Percentiles rank a stretch among this genome's conserved stretches.
Conservation (phyloP, 2,888 invertebrate species). For the Incurvaria masculella region DNA sequence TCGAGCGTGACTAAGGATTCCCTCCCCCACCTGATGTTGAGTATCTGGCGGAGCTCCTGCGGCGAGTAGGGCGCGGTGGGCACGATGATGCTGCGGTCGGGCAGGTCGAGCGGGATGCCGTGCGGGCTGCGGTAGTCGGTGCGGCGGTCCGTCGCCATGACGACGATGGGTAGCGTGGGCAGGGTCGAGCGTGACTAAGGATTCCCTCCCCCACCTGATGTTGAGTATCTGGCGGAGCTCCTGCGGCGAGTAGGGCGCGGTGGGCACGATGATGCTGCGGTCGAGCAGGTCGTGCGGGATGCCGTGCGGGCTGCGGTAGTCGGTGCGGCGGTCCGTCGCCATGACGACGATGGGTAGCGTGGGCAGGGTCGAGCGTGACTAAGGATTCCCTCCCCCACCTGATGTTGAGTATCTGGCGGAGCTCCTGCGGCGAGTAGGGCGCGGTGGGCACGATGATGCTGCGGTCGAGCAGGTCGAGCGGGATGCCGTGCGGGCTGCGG, state of each 20-base stretch:
- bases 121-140: conserved; percentile 94
- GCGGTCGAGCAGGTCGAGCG: conserved; percentile 92
- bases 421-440: conserved; percentile 84
- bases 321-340: conserved; percentile 97
- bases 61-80: conserved; percentile 87
- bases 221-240: conserved; percentile 91
- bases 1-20: background rate
- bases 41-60: conserved; percentile 85
- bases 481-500: conserved; percentile 95
- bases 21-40: conserved; percentile 68
- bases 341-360: conserved; percentile 98
- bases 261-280: conserved; percentile 86
- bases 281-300: conserved; percentile 93
- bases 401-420: conserved; percentile 89
- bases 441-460: conserved; percentile 77
- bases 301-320: conserved; percentile 93
- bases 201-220: conserved; percentile 55
- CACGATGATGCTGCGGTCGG: conserved; percentile 81
- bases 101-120: conserved; percentile 94
- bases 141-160: conserved; percentile 99
- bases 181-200: too few species aligned
- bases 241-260: conserved; percentile 80
- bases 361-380: too few species aligned
- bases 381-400: too few species aligned
- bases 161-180: conserved; percentile 92